Conservation (phyloP, 2,797 vertebrate genomes). For the Halcyon chelicuti region DNA sequence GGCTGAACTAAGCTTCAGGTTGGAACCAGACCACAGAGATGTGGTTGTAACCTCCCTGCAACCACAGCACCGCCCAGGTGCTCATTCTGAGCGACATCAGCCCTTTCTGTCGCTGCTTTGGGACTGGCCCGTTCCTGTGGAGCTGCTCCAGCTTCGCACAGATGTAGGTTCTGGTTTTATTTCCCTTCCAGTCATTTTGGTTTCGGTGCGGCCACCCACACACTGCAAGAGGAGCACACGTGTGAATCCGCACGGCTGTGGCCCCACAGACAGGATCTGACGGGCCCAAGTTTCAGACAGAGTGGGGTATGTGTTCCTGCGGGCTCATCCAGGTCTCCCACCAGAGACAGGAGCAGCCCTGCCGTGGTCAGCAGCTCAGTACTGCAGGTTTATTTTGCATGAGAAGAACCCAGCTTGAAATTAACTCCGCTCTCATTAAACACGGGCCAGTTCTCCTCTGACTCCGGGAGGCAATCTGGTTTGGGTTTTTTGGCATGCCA, state of each 20-base stretch:
- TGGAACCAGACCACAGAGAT: not conserved
- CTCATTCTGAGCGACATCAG: fast-evolving
- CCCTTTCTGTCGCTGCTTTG: not conserved
- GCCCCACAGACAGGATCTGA: not conserved
- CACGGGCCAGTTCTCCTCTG: not conserved
- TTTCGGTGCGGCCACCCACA: not conserved
- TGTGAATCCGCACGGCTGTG: not conserved
- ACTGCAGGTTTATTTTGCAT: not conserved
- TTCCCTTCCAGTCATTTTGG: not conserved
- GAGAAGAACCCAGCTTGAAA: not conserved
- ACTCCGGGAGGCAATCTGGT: not conserved
- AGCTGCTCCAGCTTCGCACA: not conserved
- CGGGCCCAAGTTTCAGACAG: not conserved
- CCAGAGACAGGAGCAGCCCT: not conserved
- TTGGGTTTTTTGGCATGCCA: not conserved
- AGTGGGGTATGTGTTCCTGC: not conserved
- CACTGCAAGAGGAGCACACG: not conserved
- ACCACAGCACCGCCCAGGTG: fast-evolving
- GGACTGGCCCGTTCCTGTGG: not conserved
- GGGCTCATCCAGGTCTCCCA: not conserved
- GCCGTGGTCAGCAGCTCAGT: not conserved
- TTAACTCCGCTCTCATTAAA: not conserved
- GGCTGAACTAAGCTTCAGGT: not conserved
- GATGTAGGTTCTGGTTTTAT: not conserved
- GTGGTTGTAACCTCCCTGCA: not conserved